These are phyloP conservation scores for Limulus polyphemus DNA, from an alignment of 2,888 invertebrate species.

Conservation along the genomic window DNA sequence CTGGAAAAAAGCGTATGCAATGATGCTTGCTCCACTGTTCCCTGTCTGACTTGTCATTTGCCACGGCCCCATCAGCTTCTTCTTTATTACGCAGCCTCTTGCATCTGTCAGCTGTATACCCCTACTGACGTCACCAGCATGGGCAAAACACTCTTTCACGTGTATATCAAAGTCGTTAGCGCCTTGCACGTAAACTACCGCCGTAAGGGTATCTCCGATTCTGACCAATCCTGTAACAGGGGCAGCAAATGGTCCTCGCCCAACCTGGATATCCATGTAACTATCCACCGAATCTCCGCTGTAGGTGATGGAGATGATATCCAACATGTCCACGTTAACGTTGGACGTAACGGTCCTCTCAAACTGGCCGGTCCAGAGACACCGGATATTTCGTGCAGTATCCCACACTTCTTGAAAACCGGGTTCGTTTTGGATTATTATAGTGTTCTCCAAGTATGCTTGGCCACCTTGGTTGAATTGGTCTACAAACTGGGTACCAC, in stretches of 20 bases:
- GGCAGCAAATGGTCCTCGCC: slow-evolving; percentile 56
- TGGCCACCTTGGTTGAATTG: slow-evolving; percentile 9
- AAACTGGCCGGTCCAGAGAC: slow-evolving; percentile 67
- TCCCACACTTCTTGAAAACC: slow-evolving; percentile 30
- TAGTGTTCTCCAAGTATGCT: slow-evolving; percentile 28
- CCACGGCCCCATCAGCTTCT: slow-evolving; percentile 67
- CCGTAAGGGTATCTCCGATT: slow-evolving; percentile 67
- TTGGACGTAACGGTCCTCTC: slow-evolving; percentile 60
- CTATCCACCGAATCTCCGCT: slow-evolving; percentile 70
- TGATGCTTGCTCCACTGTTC: too few species aligned
- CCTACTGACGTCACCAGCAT: slow-evolving; percentile 53
- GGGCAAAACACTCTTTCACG: slow-evolving; percentile 58
- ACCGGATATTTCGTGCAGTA: slow-evolving; percentile 34
- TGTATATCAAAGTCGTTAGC: slow-evolving; percentile 63
- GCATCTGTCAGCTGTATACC: slow-evolving; percentile 57
- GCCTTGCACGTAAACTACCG: slow-evolving; percentile 64
- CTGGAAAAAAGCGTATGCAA: too few species aligned
- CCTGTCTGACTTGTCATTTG: slow-evolving; percentile 50
- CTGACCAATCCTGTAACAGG: slow-evolving; percentile 63
- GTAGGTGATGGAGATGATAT: slow-evolving; percentile 66
- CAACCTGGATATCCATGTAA: slow-evolving; percentile 55
- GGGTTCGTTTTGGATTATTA: slow-evolving; percentile 30
- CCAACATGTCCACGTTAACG: slow-evolving; percentile 63
- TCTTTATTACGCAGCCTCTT: slow-evolving; percentile 61
- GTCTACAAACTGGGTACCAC: slow-evolving; percentile 26